Evolutionary conservation across 37 sponge, comb jelly and placozoan genomes (phyloP).

Genomic region (Cladorhizidae sp.): DNA sequence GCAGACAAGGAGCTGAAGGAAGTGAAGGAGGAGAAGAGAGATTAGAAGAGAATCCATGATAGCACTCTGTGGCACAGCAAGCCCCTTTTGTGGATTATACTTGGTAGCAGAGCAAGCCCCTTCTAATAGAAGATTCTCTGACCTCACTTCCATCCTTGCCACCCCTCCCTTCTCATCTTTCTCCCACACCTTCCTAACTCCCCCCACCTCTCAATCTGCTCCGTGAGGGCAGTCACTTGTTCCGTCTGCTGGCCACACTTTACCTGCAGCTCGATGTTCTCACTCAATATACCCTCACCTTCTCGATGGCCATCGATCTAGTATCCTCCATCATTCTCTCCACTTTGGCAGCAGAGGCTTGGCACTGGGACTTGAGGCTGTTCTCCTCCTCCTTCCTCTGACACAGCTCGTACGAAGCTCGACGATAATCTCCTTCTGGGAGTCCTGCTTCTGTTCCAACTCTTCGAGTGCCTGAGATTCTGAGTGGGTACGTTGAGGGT

Average conservation of each 20-base stretch:
- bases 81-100: no score
- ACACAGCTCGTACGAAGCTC: conserved; percentile 42
- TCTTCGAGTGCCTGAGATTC: not conserved
- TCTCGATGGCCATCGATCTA: not conserved
- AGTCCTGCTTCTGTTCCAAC: conserved; percentile 18
- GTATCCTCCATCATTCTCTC: conserved; percentile 9
- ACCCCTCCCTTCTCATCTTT: no score
- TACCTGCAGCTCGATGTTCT: not conserved
- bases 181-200: no score
- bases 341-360: conserved; percentile 5
- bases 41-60: conserved; percentile 20
- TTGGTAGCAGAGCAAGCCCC: no score
- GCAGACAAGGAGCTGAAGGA: conserved; percentile 70
- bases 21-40: conserved; percentile 22
- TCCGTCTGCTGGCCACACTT: not conserved
- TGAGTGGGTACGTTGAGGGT: no score
- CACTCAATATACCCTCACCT: not conserved
- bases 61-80: no score
- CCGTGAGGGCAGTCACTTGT: conserved; percentile 28
- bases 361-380: not conserved
- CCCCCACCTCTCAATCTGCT: conserved; percentile 58
- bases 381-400: conserved; percentile 3
- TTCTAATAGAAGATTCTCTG: no score
- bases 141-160: no score
- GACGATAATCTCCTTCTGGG: conserved; percentile 6